Evolutionary conservation across 64 coral and sea anemone species (phyloP), one percentile per base, ranked within the genome.

Genomic region (Anthopleura sola): DNA sequence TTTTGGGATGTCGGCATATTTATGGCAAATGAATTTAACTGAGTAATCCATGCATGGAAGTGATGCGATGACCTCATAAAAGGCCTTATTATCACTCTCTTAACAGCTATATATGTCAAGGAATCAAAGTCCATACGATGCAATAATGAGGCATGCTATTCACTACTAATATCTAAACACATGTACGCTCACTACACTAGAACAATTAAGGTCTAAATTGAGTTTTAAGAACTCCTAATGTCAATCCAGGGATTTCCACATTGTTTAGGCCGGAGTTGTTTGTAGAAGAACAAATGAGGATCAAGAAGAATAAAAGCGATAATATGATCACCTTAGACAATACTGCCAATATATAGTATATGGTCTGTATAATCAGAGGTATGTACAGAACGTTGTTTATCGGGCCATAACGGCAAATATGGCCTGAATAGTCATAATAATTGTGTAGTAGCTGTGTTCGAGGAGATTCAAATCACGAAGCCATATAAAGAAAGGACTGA

Each of bases 131-230:
- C 76, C 76, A 79, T 46, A 79, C 39, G 76, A 79, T 79, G 76
- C 44, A 79, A 79, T 79, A 24, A 77, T 77, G 37, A 77, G 37
- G 17, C 19, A 29, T 32, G n/a, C 1, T 23, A 56, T 5, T 56
- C 55, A 56, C 16, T 2, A 56, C 14, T 56, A 66, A 71, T 7
- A 79, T 48, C 76, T 79, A 79, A 79, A 79, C 34, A 79, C 76
- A 79, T 79, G 76, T 79, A 79, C 31, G 2, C n/a, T 31, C 29
- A 36, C 66, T 71, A 62, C 58, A 77, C 37, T 77, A 77, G 75
- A 77, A 79, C 76, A 79, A 79, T 79, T 71, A 71, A 71, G 66
- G 66, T 71, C 34, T 32, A 34, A 71, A 71, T 71, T 71, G 66
- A 71, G 29, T 71, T 28, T 71, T 71, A 71, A 71, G 66, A 71